phyloP scores from a whole-genome alignment of 1,140 invertebrate genomes.

The Gonioctena quinquepunctata region DNA sequence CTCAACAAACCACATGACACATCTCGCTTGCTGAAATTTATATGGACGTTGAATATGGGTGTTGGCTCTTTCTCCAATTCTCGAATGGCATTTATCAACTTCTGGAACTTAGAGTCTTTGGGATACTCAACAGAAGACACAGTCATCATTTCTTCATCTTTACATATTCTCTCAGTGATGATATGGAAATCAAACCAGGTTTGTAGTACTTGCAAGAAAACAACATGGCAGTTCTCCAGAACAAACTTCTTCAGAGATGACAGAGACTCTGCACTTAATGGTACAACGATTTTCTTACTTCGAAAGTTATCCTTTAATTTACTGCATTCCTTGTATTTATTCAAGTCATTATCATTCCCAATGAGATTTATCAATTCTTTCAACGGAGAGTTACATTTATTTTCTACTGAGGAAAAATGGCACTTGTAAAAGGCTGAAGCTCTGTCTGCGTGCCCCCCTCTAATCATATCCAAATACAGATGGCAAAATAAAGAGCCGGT shows the following conservation, averaged over 20 bases:
- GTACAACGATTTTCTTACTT: slow-evolving; percentile 42
- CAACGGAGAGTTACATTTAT: slow-evolving; percentile 45
- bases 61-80: slow-evolving; percentile 32
- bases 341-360: slow-evolving; percentile 10
- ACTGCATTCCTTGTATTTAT: slow-evolving; percentile 22
- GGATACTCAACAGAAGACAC: neutral
- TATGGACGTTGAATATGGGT: slow-evolving; percentile 37
- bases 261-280: slow-evolving; percentile 41
- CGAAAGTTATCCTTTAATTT: slow-evolving; percentile 43
- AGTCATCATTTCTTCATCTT: slow-evolving; percentile 12
- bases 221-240: slow-evolving; percentile 43
- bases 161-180: slow-evolving; percentile 20
- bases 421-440: slow-evolving; percentile 43
- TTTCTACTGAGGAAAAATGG: slow-evolving; percentile 42
- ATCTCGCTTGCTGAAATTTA: slow-evolving; percentile 41
- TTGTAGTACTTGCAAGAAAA: slow-evolving; percentile 49
- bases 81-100: slow-evolving; percentile 31
- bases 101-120: slow-evolving; percentile 13
- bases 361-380: slow-evolving; percentile 34
- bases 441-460: slow-evolving; percentile 40
- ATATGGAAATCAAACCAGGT: slow-evolving; percentile 48
- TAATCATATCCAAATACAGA: slow-evolving; percentile 47
- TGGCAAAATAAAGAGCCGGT: slow-evolving; percentile 51
- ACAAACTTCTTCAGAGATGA: slow-evolving; percentile 46
- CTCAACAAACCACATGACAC: slow-evolving; percentile 46